Evolutionary conservation across 2,797 vertebrate genomes (phyloP).

Genomic region (Denticeps clupeoides): DNA sequence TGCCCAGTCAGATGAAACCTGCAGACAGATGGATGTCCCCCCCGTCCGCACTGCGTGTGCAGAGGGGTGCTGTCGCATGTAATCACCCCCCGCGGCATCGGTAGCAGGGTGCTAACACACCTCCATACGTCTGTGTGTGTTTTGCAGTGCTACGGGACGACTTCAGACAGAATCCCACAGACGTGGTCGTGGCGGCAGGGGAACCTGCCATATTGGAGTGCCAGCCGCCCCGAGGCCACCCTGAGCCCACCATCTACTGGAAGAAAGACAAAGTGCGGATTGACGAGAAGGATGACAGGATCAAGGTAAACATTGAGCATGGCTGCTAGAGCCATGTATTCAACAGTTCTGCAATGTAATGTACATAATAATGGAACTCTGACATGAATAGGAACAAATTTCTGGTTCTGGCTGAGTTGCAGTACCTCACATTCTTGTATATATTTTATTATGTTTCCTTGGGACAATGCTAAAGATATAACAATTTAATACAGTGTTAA

Average conservation of each 20-base stretch:
- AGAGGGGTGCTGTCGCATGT: not conserved
- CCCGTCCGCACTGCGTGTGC: not conserved
- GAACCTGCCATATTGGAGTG: conserved; percentile 95
- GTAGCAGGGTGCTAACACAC: not conserved
- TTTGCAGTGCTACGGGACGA: conserved; percentile 85
- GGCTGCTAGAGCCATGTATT: too few species aligned
- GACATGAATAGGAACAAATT: too few species aligned
- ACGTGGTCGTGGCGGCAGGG: conserved; percentile 90
- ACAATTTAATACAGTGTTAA: too few species aligned
- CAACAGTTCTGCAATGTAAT: too few species aligned
- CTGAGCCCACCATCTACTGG: conserved; percentile 96
- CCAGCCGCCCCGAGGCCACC: conserved; percentile 89
- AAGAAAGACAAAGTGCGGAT: conserved; percentile 95
- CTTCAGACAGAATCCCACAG: conserved; percentile 93
- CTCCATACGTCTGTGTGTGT: conserved; percentile 3
- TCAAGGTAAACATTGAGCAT: conserved; percentile 62
- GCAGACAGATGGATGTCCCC: not conserved
- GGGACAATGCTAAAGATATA: too few species aligned
- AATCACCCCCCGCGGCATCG: not conserved
- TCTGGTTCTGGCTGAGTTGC: too few species aligned
- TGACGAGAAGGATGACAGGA: conserved; percentile 87
- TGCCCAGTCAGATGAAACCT: conserved; percentile 39
- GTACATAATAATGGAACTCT: too few species aligned
- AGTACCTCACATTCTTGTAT: too few species aligned
- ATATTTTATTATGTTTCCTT: too few species aligned